phyloP scores from a whole-genome alignment of 2,113 vertebrate genomes.

The Naja naja region DNA sequence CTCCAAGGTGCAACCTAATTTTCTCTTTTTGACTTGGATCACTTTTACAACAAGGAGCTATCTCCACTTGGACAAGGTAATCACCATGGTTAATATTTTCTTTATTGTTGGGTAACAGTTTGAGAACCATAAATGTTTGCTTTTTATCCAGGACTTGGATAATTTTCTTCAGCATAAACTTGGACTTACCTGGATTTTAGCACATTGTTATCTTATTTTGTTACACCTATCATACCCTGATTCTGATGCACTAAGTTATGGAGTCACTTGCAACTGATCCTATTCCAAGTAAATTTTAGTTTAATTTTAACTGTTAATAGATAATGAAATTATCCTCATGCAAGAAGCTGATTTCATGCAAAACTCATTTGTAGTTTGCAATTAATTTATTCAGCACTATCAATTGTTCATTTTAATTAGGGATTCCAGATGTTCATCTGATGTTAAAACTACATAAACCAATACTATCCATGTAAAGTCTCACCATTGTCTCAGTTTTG shows the following conservation, averaged over 20 bases:
- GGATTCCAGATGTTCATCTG: background rate
- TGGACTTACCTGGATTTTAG: background rate
- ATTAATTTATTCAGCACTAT: slow-evolving; percentile 1
- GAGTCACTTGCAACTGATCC: background rate
- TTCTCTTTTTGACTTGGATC: background rate
- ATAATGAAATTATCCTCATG: background rate
- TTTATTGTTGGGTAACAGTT: background rate
- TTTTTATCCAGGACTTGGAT: background rate
- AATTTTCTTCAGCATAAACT: background rate
- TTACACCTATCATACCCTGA: background rate
- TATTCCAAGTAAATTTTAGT: background rate
- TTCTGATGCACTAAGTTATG: background rate
- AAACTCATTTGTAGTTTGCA: background rate
- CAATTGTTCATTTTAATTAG: slow-evolving; percentile 1
- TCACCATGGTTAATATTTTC: background rate
- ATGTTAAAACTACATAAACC: background rate
- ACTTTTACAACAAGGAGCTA: background rate
- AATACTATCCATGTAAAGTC: background rate
- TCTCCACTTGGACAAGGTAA: background rate
- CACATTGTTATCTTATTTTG: background rate
- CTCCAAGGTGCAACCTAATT: background rate
- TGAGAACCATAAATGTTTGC: background rate
- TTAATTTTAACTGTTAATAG: background rate
- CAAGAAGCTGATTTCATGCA: background rate
- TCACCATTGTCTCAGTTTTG: background rate